Evolutionary conservation across 2,888 invertebrate genomes (phyloP).

Genomic region (Tipula unca): DNA sequence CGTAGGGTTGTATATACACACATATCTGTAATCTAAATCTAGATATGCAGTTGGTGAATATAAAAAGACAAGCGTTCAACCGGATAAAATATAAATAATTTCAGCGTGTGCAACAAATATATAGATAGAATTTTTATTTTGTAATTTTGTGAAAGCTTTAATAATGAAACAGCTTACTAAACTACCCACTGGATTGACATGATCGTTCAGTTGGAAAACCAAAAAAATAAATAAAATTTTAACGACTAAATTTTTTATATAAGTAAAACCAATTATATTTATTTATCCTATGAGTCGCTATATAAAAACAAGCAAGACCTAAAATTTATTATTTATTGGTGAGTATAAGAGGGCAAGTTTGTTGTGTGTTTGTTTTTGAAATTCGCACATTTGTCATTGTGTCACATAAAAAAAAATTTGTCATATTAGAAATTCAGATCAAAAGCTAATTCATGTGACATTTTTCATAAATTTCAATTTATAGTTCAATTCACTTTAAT

Average conservation of each 20-base stretch:
- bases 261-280: conserved; percentile 2
- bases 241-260: background rate
- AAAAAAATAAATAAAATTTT: background rate
- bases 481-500: background rate
- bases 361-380: background rate
- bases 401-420: background rate
- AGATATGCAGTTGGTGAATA: background rate
- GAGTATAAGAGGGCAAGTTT: background rate
- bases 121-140: background rate
- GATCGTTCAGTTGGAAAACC: background rate
- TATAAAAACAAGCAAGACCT: background rate
- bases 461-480: background rate
- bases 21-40: background rate
- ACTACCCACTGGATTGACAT: background rate
- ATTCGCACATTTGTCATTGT: background rate
- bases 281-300: background rate
- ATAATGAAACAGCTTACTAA: background rate
- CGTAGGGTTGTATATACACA: background rate
- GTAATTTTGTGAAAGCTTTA: background rate
- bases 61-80: background rate
- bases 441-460: conserved; percentile 8
- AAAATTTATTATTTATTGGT: background rate
- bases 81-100: background rate
- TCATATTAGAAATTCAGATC: background rate
- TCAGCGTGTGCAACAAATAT: background rate